Percentiles rank a stretch among this genome's conserved stretches.
phyloP scores from a whole-genome alignment of 2,888 invertebrate genomes.

The Drosophila formosana region DNA sequence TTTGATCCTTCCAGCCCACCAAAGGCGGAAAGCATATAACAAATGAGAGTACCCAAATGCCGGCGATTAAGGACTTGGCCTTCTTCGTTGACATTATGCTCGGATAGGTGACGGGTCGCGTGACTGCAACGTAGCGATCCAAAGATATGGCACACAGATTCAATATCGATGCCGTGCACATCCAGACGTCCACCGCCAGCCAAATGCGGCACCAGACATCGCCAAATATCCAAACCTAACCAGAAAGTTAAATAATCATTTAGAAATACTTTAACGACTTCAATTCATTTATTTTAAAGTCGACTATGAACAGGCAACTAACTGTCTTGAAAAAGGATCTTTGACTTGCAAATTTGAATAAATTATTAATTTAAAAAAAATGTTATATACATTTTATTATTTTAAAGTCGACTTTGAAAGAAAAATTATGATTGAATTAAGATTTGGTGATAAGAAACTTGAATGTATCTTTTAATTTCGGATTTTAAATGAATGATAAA shows the following conservation, averaged over 20 bases:
- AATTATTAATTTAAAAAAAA: too few species aligned
- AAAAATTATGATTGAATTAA: too few species aligned
- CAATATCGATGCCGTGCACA: constrained; percentile 98
- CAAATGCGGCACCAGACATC: constrained; percentile 98
- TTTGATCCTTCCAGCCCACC: constrained; percentile 95
- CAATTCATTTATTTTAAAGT: too few species aligned
- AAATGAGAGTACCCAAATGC: constrained; percentile 98
- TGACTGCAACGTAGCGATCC: constrained; percentile 98
- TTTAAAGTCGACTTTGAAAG: too few species aligned
- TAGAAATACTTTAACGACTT: too few species aligned
- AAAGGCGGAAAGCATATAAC: constrained; percentile 98
- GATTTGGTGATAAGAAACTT: too few species aligned
- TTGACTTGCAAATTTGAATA: too few species aligned
- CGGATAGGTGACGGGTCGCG: constrained; percentile 97
- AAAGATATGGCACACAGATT: constrained; percentile 98
- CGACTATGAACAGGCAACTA: too few species aligned
- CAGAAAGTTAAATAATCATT: neutral
- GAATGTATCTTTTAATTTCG: too few species aligned
- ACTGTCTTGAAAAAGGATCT: too few species aligned
- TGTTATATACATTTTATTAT: too few species aligned
- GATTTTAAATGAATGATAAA: too few species aligned
- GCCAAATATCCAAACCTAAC: constrained; percentile 98
- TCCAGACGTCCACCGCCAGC: constrained; percentile 99
- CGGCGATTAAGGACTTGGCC: constrained; percentile 94
- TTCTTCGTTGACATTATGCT: constrained; percentile 94